phyloP scores from a whole-genome alignment of 2,113 vertebrate species.

The Nothocercus nigrocapillus region DNA sequence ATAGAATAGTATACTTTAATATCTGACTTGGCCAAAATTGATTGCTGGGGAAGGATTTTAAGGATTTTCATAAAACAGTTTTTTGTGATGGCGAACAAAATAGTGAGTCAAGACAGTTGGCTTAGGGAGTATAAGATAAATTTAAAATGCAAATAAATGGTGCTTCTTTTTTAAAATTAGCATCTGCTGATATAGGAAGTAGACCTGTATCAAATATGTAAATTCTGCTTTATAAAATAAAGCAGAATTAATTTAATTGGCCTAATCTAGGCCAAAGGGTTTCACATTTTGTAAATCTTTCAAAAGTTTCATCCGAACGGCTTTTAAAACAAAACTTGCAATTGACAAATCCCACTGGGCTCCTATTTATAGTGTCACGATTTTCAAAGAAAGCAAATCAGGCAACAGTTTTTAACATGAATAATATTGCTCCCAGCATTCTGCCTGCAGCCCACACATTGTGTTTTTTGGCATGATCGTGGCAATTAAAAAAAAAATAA shows the following conservation, averaged over 20 bases:
- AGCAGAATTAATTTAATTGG: not conserved
- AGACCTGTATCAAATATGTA: not conserved
- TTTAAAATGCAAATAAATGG: not conserved
- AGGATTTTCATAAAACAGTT: not conserved
- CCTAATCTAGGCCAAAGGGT: not conserved
- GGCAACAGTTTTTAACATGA: slow-evolving; percentile 48
- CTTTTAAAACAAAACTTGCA: slow-evolving; percentile 38
- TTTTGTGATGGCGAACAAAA: not conserved
- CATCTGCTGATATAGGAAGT: not conserved
- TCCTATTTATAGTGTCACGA: slow-evolving; percentile 66
- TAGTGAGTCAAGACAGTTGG: not conserved
- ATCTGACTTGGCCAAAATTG: not conserved
- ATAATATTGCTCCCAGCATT: slow-evolving; percentile 60
- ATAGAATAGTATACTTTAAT: not conserved
- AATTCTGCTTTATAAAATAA: not conserved
- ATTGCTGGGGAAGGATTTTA: not conserved
- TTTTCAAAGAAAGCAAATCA: slow-evolving; percentile 67
- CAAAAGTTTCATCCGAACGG: slow-evolving; percentile 16
- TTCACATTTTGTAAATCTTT: slow-evolving; percentile 16
- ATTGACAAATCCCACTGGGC: slow-evolving; percentile 19
- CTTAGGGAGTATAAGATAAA: not conserved
- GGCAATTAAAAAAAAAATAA: slow-evolving; percentile 67
- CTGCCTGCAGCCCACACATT: slow-evolving; percentile 58
- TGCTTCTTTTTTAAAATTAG: not conserved
- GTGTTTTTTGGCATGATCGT: slow-evolving; percentile 48